These are phyloP conservation scores for Periplaneta americana DNA, from an alignment of 1,140 invertebrate genomes.

Conservation along the genomic window DNA sequence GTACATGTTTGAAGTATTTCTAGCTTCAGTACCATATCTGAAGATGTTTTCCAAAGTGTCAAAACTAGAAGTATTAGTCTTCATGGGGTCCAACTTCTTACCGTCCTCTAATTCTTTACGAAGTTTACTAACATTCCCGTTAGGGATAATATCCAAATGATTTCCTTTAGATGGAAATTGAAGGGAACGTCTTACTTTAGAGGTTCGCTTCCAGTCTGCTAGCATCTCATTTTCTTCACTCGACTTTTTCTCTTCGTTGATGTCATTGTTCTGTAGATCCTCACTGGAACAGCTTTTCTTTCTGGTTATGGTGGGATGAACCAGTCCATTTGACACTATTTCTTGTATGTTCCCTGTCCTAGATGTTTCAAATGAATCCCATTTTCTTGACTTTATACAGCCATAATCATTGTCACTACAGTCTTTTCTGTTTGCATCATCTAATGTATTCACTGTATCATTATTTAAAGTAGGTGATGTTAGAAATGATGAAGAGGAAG, in stretches of 20 bases:
- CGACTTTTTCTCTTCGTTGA: background rate
- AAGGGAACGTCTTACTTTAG: slow-evolving; percentile 51
- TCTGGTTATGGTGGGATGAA: background rate
- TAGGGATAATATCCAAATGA: background rate
- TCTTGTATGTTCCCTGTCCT: background rate
- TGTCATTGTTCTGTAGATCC: slow-evolving; percentile 33
- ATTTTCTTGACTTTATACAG: background rate
- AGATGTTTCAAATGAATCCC: background rate
- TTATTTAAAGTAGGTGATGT: background rate
- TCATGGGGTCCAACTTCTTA: background rate
- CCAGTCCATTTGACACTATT: background rate
- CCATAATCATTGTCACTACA: background rate
- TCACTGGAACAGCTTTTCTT: slow-evolving; percentile 41
- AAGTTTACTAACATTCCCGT: slow-evolving; percentile 8
- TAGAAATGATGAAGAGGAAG: background rate
- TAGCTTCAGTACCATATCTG: background rate
- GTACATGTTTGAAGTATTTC: background rate
- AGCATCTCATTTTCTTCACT: background rate
- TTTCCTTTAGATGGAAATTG: slow-evolving; percentile 46
- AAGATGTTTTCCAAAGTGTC: slow-evolving; percentile 3
- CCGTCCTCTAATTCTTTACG: slow-evolving; percentile 17
- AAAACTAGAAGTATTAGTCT: background rate
- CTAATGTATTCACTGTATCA: background rate
- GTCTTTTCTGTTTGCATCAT: background rate
- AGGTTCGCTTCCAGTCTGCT: slow-evolving; percentile 50